Evolutionary conservation across 2,113 vertebrate species (phyloP).

Genomic region (Aepyceros melampus): DNA sequence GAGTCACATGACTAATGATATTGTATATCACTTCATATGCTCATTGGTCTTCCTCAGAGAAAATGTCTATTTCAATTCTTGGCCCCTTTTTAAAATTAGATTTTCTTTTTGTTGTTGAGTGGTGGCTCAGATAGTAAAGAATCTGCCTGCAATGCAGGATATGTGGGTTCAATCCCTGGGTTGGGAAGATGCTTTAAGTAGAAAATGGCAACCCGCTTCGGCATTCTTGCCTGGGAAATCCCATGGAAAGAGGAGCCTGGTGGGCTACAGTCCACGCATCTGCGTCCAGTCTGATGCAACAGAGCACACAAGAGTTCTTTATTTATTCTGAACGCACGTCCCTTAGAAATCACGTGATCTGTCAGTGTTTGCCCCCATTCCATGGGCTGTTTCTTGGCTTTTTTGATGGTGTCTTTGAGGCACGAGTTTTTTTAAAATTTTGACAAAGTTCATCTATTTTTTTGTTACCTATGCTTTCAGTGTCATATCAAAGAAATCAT

Average conservation of each 20-base stretch:
- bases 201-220: neutral
- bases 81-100: neutral
- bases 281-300: neutral
- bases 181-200: neutral
- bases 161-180: neutral
- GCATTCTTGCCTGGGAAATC: neutral
- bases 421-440: neutral
- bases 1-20: neutral
- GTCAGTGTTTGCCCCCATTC: neutral
- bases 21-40: neutral
- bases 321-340: neutral
- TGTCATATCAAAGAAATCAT: neutral
- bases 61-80: neutral
- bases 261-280: neutral
- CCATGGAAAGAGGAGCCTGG: neutral
- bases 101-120: neutral
- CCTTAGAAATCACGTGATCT: neutral
- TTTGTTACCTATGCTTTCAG: neutral
- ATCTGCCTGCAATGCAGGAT: neutral
- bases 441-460: neutral
- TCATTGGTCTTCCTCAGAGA: neutral
- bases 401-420: neutral
- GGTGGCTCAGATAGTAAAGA: neutral
- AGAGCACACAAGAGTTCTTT: neutral
- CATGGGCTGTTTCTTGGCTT: neutral